Base-by-base conservation (phyloP, 2,797 vertebrate genomes). In the Myiotriccus ornatus region DNA sequence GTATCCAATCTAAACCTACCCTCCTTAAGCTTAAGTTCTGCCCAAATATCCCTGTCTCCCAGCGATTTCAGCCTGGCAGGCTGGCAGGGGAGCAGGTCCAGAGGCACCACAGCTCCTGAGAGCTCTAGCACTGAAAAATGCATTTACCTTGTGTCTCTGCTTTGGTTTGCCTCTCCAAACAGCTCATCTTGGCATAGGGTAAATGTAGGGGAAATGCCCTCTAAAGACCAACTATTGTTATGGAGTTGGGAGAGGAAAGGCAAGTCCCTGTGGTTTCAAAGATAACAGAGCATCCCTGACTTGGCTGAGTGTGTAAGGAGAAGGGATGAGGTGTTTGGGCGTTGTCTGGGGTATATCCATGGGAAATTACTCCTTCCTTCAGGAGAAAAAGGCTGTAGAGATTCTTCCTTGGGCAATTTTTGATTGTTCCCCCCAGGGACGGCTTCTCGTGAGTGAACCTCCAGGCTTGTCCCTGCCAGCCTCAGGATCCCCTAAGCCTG, bases 391-490 rank as follows among this genome's bases (percentile, higher is more conserved):
- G 28, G 5, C 16, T 79, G 23, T 11, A 7, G 50, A 68, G 49
- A 10, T 56, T 24, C 24, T 46, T 57, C 20, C 32, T 59, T 56
- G 32, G 28, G 50, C 0, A 0, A 35, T 49, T 71, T 60, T 24
- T 64, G 34, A 14, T 1, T 1, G 8, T 73, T n/a, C 27, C 15
- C 14, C 12, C 12, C 2, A n/a, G 6, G 3, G 7, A 3, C 46
- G 46, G 6, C 37, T 59, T 70, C 77, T 46, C 43, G 23, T 35
- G 65, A 70, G 21, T 5, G 3, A 84, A 53, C 20, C 4, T 60
- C 16, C 73, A 57, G 57, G 67, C 16, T 69, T 52, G 15, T 56
- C 39, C 44, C 63, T 74, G 47, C 18, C 56, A 78, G 43, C 35
- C 22, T 65, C 67, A 59, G 46, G 35, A 73, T 59, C n/a, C 25